Percentiles rank a stretch among this genome's conserved stretches.
Evolutionary conservation across 35 echinoderm and acorn worm genomes (phyloP).

Genomic region (Hemicentrotus pulcherrimus): DNA sequence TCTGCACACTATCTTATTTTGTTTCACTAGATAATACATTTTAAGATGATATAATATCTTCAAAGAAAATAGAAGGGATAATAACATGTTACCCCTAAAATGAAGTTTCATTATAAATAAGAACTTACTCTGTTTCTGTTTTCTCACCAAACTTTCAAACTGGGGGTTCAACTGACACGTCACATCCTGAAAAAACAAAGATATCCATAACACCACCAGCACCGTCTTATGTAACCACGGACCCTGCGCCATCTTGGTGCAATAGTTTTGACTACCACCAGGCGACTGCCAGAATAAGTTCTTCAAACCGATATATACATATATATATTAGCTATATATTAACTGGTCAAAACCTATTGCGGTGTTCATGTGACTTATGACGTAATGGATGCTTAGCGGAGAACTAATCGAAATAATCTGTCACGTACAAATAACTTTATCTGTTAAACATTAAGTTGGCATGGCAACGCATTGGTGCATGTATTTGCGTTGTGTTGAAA

Average conservation of each 20-base stretch:
- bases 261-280: not conserved
- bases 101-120: not conserved
- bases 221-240: not conserved
- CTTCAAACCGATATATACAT: not conserved
- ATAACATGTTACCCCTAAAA: not conserved
- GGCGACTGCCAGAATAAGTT: not conserved
- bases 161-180: not conserved
- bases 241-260: not conserved
- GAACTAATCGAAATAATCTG: not conserved
- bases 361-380: not conserved
- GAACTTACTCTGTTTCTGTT: not conserved
- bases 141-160: not conserved
- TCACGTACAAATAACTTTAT: not conserved
- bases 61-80: not conserved
- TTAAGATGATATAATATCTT: not conserved
- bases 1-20: no score
- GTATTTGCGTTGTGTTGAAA: not conserved
- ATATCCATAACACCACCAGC: not conserved
- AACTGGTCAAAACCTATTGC: no score
- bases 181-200: not conserved
- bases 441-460: not conserved
- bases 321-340: no score
- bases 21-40: not conserved
- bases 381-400: not conserved
- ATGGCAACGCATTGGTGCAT: not conserved